Evolutionary conservation across 2,113 vertebrate genomes (phyloP).

Genomic region (Tupaia tana): DNA sequence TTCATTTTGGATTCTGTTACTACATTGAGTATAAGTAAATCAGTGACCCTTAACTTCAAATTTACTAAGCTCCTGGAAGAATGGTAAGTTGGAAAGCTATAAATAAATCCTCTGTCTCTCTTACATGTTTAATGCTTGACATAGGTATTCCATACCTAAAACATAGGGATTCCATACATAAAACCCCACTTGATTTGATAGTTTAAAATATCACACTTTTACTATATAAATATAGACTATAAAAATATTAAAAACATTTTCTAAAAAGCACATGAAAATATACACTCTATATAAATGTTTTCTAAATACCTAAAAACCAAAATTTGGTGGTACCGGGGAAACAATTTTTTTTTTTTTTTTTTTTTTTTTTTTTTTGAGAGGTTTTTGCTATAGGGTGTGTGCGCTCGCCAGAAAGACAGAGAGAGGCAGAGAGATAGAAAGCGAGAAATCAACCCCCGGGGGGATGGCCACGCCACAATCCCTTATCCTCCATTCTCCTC

Average conservation of each 20-base stretch:
- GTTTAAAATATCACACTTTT: slow-evolving; percentile 26
- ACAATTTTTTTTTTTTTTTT: no score
- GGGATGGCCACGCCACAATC: no score
- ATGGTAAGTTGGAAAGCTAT: background rate
- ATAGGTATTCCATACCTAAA: background rate
- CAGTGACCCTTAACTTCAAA: background rate
- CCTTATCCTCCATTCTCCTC: no score
- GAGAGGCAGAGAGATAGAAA: no score
- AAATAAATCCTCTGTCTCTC: background rate
- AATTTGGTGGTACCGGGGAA: background rate
- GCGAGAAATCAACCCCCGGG: no score
- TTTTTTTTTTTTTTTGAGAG: no score
- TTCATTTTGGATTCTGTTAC: background rate
- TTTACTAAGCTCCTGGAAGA: background rate
- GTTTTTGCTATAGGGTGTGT: no score
- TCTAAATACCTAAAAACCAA: background rate
- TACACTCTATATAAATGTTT: background rate
- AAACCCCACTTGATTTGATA: background rate
- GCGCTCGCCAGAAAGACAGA: no score
- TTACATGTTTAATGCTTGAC: background rate
- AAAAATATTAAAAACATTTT: background rate
- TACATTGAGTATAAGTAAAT: background rate
- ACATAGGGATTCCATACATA: background rate
- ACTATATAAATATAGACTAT: background rate
- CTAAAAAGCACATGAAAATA: background rate